Evolutionary conservation across 2,797 vertebrate genomes (phyloP).

Genomic region (Gallinago solitaria): DNA sequence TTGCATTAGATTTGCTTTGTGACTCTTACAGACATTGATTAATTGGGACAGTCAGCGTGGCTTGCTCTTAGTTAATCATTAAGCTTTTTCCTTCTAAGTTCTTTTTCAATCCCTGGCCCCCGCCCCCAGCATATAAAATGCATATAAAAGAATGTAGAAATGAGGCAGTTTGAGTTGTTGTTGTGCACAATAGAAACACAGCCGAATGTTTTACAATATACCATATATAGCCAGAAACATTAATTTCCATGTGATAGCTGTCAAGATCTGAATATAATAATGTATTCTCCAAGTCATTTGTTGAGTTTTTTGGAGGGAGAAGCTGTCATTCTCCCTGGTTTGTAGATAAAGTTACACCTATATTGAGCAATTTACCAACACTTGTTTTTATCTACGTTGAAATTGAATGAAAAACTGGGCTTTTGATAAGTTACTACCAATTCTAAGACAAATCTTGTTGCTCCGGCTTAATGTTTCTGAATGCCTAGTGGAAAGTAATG

Average conservation of each 20-base stretch:
- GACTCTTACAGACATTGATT: slow-evolving; percentile 73
- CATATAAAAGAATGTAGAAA: slow-evolving; percentile 40
- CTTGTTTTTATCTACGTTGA: not conserved
- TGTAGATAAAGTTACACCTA: not conserved
- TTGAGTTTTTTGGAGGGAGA: not conserved
- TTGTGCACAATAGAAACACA: slow-evolving; percentile 32
- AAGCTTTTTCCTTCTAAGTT: slow-evolving; percentile 26
- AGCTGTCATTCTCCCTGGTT: not conserved
- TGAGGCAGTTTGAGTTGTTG: slow-evolving; percentile 13
- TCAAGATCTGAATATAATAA: not conserved
- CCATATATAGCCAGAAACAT: slow-evolving; percentile 27
- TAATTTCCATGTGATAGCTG: slow-evolving; percentile 26
- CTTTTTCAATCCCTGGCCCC: slow-evolving; percentile 30
- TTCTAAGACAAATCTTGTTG: not conserved
- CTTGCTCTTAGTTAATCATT: slow-evolving; percentile 69
- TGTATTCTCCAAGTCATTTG: not conserved
- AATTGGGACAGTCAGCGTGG: slow-evolving; percentile 70
- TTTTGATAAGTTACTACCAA: not conserved
- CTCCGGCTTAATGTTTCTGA: not conserved
- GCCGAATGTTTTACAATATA: not conserved
- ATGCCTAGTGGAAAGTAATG: not conserved
- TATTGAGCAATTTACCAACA: not conserved
- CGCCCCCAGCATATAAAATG: slow-evolving; percentile 36
- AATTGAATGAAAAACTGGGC: not conserved
- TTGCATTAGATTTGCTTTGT: slow-evolving; percentile 49